These are phyloP conservation scores for Arge pagana DNA, from an alignment of 2,888 invertebrate species.

Conservation along the genomic window DNA sequence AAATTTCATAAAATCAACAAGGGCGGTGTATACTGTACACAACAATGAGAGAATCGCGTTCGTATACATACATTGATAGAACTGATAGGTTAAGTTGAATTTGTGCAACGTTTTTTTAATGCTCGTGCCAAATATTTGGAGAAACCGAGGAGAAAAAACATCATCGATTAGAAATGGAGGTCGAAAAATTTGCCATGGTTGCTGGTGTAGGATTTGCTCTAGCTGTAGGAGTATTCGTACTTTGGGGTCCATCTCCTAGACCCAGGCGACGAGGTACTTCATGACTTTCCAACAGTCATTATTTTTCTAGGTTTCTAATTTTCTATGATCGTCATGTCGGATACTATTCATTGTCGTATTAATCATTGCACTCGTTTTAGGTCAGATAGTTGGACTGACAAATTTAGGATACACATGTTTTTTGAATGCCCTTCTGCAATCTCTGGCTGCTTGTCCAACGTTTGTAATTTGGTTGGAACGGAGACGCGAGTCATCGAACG, in stretches of 20 bases:
- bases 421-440: constrained; percentile 88
- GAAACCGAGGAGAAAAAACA: background rate
- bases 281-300: constrained; percentile 16
- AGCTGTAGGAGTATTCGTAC: constrained; percentile 81
- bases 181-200: constrained; percentile 77
- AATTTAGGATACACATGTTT: constrained; percentile 94
- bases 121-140: background rate
- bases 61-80: no score
- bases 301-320: constrained; percentile 5
- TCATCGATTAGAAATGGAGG: constrained; percentile 62
- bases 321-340: constrained; percentile 22
- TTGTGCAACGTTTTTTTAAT: no score
- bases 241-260: constrained; percentile 77
- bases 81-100: no score
- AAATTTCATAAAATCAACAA: no score
- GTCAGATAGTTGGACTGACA: constrained; percentile 82
- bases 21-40: no score
- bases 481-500: no score
- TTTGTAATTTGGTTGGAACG: constrained; percentile 88
- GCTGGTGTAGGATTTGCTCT: constrained; percentile 81
- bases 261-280: constrained; percentile 59
- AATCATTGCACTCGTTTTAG: constrained; percentile 52
- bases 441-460: constrained; percentile 83
- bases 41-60: no score
- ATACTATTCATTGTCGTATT: constrained; percentile 29